Conservation (phyloP, 2,797 vertebrate species). For the Sebastes itinus region DNA sequence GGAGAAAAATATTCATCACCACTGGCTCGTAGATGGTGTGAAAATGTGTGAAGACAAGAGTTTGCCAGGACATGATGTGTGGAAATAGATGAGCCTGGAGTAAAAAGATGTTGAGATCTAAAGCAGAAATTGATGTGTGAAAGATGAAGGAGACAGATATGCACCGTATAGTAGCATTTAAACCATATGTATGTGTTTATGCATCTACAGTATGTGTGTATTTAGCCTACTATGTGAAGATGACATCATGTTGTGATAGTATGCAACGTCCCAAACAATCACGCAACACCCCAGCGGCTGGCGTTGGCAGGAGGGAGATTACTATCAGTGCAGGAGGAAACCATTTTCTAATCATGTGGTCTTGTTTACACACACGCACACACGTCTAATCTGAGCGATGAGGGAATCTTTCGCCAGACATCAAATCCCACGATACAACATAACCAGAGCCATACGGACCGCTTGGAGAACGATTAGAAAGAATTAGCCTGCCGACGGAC, state of each 20-base stretch:
- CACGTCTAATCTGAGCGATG: conserved; percentile 28
- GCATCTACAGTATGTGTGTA: background rate
- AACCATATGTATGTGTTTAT: background rate
- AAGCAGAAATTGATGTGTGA: background rate
- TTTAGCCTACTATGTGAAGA: background rate
- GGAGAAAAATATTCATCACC: background rate
- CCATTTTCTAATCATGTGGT: conserved; percentile 52
- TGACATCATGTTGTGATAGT: conserved; percentile 22
- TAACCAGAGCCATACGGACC: conserved; percentile 22
- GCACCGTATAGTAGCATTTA: background rate
- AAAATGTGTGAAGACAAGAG: background rate
- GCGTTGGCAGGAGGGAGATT: conserved; percentile 39
- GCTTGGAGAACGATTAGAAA: conserved; percentile 13
- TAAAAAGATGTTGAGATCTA: conserved; percentile 11
- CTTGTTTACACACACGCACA: conserved; percentile 37
- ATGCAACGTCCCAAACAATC: conserved; percentile 21
- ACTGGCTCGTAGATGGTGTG: background rate
- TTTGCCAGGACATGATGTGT: conserved; percentile 8
- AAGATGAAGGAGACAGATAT: background rate
- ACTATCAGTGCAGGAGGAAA: conserved; percentile 37
- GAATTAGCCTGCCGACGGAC: conserved; percentile 19
- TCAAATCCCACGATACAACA: conserved; percentile 17
- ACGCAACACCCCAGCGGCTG: background rate
- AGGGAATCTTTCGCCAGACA: conserved; percentile 30
- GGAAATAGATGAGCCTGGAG: background rate